A percentile compares a stretch with the other conserved stretches of the same genome.
phyloP scores from a whole-genome alignment of 2,797 vertebrate genomes.

The Siniperca scherzeri region DNA sequence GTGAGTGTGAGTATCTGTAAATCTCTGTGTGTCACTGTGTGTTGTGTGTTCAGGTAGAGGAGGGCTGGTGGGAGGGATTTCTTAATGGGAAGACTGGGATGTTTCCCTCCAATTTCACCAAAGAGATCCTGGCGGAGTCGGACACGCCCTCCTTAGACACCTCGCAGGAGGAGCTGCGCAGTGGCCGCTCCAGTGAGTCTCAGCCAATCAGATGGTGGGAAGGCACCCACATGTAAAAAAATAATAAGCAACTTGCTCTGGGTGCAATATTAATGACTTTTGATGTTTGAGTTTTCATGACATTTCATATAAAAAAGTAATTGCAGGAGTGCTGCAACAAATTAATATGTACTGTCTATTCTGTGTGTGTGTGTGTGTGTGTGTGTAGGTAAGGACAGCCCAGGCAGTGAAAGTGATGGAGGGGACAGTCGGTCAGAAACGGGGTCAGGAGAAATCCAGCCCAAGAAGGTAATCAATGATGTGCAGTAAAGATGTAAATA shows the following conservation, averaged over 20 bases:
- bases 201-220: neutral
- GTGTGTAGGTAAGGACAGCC: slow-evolving; percentile 89
- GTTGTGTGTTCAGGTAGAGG: slow-evolving; percentile 89
- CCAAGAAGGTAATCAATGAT: slow-evolving; percentile 90
- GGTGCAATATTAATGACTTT: neutral
- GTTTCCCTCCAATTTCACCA: slow-evolving; percentile 99
- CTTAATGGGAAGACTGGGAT: slow-evolving; percentile 95
- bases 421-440: slow-evolving; percentile 94
- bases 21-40: slow-evolving; percentile 6
- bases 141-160: slow-evolving; percentile 83
- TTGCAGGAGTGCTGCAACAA: neutral
- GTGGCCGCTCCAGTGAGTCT: slow-evolving; percentile 91
- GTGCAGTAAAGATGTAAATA: neutral
- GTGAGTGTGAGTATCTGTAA: neutral
- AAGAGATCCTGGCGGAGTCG: slow-evolving; percentile 88
- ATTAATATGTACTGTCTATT: neutral
- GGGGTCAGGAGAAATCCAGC: slow-evolving; percentile 92
- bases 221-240: neutral
- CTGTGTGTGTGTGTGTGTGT: slow-evolving; percentile 38
- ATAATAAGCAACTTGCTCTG: neutral
- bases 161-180: slow-evolving; percentile 90
- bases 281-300: neutral
- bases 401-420: slow-evolving; percentile 95
- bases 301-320: neutral
- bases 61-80: slow-evolving; percentile 98